Evolutionary conservation across 1,140 invertebrate genomes (phyloP), one percentile per base, ranked within the genome.

Genomic region (Zaprionus capensis): DNA sequence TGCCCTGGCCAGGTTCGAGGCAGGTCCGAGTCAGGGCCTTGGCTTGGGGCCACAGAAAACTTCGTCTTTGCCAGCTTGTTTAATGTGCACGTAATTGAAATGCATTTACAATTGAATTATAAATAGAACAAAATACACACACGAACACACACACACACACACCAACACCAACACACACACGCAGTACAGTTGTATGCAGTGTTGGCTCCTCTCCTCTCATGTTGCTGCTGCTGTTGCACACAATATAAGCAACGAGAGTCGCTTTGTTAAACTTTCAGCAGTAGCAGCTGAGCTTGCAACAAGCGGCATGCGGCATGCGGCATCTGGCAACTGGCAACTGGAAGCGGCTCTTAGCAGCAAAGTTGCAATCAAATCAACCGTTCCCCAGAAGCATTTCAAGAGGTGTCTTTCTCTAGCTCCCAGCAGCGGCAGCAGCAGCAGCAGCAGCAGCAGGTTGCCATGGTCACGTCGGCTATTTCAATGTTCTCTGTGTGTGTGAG

Each of bases 81-180:
- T 91, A 90, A 90, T 90, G 85, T 91, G 85, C 78, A 91, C 86
- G 85, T 90, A 90, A 90, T 90, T 90, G 85, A 90, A 90, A 90
- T 90, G 86, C 85, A 90, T 90, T 90, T 90, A 91, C 85, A 90
- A 90, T 91, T 90, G 85, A 90, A 90, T 90, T 90, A 90, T 90
- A 90, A 90, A 91, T 88, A 90, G 82, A 86, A 66, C 85, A 91
- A 91, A 91, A 66, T 76, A 71, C 84, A 90, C 80, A 87, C 73
- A 81, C 64, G 69, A 56, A 56, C 49, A 70, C 53, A 62, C 38
- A 61, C 77, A 82, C 74, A 85, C 62, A 77, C 44, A 61, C 80
- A 82, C 71, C 86, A 65, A 77, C 65, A 79, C 51, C 24, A 26
- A 62, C 59, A 74, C 36, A 63, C 31, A 62, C 9, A 28, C 9